Evolutionary conservation across 2,888 invertebrate genomes (phyloP).

Genomic region (Cancer borealis): DNA sequence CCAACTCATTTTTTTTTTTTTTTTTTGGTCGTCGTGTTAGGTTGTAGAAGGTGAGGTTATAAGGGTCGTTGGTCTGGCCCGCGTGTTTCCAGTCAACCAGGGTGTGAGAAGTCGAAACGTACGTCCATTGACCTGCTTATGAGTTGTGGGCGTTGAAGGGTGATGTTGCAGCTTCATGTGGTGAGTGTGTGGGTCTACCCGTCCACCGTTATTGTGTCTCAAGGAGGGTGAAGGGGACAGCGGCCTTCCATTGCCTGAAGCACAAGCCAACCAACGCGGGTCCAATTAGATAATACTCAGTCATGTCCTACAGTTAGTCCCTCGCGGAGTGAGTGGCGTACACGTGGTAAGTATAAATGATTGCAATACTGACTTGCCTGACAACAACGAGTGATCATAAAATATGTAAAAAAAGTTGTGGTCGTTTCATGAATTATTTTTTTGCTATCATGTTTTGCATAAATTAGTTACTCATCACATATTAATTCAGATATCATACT

Average conservation of each 20-base stretch:
- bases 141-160: conserved; percentile 2
- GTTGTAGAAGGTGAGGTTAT: neutral
- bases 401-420: neutral
- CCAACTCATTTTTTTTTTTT: neutral
- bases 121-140: neutral
- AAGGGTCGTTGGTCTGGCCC: neutral
- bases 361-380: neutral
- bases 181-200: neutral
- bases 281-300: neutral
- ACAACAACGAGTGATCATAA: neutral
- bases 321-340: neutral
- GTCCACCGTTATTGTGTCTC: neutral
- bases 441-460: neutral
- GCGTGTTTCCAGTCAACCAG: neutral
- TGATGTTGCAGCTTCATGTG: neutral
- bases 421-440: neutral
- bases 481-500: neutral
- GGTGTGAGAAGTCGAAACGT: neutral
- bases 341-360: neutral
- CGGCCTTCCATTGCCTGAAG: neutral
- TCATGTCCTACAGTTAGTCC: neutral
- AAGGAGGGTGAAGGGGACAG: neutral
- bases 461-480: neutral
- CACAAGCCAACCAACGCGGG: neutral
- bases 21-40: neutral